Evolutionary conservation across 2,797 vertebrate species (phyloP), one percentile per base, ranked within the genome.

Genomic region (Anguilla megastoma): DNA sequence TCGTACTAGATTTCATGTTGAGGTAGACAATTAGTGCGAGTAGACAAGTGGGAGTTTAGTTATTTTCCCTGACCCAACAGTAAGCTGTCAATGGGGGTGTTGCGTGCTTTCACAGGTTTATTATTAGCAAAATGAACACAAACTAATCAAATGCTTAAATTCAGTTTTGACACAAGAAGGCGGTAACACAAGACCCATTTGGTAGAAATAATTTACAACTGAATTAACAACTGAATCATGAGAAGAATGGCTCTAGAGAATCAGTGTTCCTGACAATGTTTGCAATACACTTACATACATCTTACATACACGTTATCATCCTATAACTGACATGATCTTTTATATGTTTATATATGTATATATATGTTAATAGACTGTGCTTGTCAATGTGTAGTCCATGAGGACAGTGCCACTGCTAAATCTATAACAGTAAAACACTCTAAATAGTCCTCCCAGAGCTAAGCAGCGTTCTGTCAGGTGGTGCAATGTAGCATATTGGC

Each of bases 81-180:
- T 9, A 80, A 80, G 41, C 45, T 50, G 24, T 21, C 79, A 82
- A n/a, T 41, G 8, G 69, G 69, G 36, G 36, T 45, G 2, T 45
- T 45, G 8, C 9, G 69, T 24, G 7, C 33, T 45, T 41, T 18
- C 16, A 16, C 16, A 79, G 36, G 30, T 79, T 79, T 41, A 79
- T 79, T 79, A 45, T 56, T 41, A 69, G 33, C 18, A 76, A 2
- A 60, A 87, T 8, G 88, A 58, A 86, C 45, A 88, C 14, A 80
- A 41, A 87, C 86, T 48, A 36, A 86, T 60, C 16, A 48, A 21
- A 80, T 5, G 21, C 9, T 1, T 80, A 80, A 14, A 48, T 80
- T 18, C 76, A 48, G 76, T 76, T 79, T 79, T 16, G 12, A 79
- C 18, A 21, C 2, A 41, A 41, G 41, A 48, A 45, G 41, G 79